Conservation (phyloP, 1,140 invertebrate genomes). For the Ruditapes philippinarum region DNA sequence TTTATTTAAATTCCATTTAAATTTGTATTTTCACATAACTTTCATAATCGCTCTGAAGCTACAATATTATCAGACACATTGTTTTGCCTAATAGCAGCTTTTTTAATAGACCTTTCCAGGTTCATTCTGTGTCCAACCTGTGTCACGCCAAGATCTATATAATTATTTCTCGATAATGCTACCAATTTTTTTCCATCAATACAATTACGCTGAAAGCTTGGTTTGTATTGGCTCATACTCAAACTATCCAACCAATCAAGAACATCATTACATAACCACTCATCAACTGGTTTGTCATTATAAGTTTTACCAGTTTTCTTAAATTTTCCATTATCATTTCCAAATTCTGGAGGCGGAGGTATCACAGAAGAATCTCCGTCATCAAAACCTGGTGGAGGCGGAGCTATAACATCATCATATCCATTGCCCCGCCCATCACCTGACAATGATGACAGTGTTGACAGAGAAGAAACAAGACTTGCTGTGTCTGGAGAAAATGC, state of each 20-base stretch:
- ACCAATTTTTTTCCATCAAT: conserved; percentile 84
- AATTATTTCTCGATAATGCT: conserved; percentile 82
- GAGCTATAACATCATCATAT: conserved; percentile 80
- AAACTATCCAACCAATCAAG: conserved; percentile 85
- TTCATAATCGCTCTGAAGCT: conserved; percentile 55
- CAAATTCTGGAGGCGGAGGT: conserved; percentile 78
- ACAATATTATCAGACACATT: conserved; percentile 29
- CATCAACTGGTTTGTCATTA: conserved; percentile 76
- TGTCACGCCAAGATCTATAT: conserved; percentile 84
- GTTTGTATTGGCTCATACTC: conserved; percentile 82
- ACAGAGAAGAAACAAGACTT: conserved; percentile 81
- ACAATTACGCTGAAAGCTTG: conserved; percentile 81
- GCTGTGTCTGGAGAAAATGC: conserved; percentile 78
- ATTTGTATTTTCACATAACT: too few species aligned
- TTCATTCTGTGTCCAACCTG: conserved; percentile 85
- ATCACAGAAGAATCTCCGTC: conserved; percentile 74
- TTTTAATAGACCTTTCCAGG: conserved; percentile 85
- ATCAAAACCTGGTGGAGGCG: conserved; percentile 80
- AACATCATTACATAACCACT: conserved; percentile 85
- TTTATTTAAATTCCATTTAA: too few species aligned
- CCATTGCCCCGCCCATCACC: conserved; percentile 75
- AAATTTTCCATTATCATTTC: conserved; percentile 51
- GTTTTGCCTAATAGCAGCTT: conserved; percentile 70
- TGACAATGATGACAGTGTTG: conserved; percentile 82
- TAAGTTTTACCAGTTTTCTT: conserved; percentile 74